Evolutionary conservation across 1,140 invertebrate genomes (phyloP), one percentile per base, ranked within the genome.

Genomic region (Mactra quadrangularis): DNA sequence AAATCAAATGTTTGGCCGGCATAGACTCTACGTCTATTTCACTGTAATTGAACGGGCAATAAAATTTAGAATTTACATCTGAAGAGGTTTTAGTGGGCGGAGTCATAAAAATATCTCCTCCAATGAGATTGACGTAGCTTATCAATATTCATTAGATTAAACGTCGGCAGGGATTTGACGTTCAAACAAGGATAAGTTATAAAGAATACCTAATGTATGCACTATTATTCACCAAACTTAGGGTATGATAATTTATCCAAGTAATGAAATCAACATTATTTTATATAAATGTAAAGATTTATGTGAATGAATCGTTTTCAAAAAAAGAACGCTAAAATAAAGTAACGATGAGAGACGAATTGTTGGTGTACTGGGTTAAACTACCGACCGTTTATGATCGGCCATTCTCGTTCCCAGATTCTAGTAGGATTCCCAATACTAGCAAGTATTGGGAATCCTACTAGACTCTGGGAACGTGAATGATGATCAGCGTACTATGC

Each of bases 131-230:
- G 9, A 50, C 0, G 11, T 41, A 17, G 22, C 60, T 68, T 50
- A 68, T 68, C 64, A 68, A 68, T 68, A 68, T 68, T 68, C 64
- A 68, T 68, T 50, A 50, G 19, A 47, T 19, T 68, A 11, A 68
- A 68, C 64, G 7, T 27, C 3, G 27, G 9, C 17, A 17, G 47
- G 29, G 22, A 17, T 68, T 68, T 50, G 9, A 50, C 64, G 64
- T 41, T 50, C 64, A 50, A 31, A 68, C 64, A 68, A 68, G 47
- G 31, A 50, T 68, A 27, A 27, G 45, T 68, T 68, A 68, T 68
- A 47, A 68, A 68, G 19, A 64, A 50, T 50, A 27, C 47, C 45
- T 68, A 68, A 68, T 68, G 64, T 68, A 68, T 68, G 27, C 47
- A 68, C 47, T 47, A 68, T 68, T 47, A 68, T 50, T 47, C 27